A percentile compares a stretch with the other conserved stretches of the same genome.
Evolutionary conservation across 2,113 vertebrate genomes (phyloP).

Genomic region (Sebastes fasciatus): DNA sequence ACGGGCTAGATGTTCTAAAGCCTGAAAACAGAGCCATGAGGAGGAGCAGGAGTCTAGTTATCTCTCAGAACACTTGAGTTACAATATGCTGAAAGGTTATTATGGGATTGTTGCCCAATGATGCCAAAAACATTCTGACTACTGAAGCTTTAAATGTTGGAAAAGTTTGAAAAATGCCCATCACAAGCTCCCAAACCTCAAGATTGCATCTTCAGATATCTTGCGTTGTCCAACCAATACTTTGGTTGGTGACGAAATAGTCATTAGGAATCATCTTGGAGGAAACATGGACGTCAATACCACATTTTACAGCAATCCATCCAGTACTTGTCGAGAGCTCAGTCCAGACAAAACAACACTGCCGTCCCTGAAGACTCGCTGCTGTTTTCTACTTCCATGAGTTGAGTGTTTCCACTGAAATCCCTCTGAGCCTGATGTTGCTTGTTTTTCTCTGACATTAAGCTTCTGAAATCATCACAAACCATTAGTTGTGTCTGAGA

Average conservation of each 20-base stretch:
- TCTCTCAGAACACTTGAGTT: no score
- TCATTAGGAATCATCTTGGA: background rate
- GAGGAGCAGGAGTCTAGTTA: no score
- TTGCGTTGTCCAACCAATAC: no score
- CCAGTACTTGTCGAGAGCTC: background rate
- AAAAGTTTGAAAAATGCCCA: background rate
- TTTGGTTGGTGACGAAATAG: no score
- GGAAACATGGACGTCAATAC: background rate
- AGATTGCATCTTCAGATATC: background rate
- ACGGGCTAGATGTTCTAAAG: no score
- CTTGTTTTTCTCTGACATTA: background rate
- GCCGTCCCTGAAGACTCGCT: background rate
- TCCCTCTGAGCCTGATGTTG: background rate
- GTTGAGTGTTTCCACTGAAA: background rate
- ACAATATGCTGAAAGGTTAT: no score
- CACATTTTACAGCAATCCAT: background rate
- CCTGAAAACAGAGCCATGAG: no score
- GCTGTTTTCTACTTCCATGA: background rate
- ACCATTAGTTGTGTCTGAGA: background rate
- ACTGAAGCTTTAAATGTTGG: background rate
- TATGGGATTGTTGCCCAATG: no score
- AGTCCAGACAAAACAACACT: background rate
- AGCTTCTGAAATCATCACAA: slow-evolving; percentile 1
- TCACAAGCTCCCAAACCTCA: background rate
- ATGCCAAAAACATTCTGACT: no score